Percentiles rank a stretch among this genome's conserved stretches.
These are phyloP conservation scores for Leptopilina boulardi DNA, from an alignment of 1,140 invertebrate genomes.

Conservation along the genomic window DNA sequence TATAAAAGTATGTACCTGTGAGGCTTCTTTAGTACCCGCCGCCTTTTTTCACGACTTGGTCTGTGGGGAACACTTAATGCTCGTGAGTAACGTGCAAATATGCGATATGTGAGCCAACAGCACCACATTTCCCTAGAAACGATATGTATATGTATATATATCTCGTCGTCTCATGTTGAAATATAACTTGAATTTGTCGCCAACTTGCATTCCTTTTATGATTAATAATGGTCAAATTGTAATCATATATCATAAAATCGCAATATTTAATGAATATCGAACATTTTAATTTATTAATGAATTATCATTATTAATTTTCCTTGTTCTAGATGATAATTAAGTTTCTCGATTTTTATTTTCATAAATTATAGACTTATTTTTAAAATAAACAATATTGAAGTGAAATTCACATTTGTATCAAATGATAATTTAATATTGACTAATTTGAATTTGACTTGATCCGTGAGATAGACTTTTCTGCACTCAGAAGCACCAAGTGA, in stretches of 20 bases:
- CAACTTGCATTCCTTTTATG: not conserved
- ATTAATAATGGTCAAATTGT: not conserved
- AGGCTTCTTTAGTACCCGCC: not conserved
- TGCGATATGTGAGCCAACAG: constrained; percentile 2
- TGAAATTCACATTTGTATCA: too few relatives aligned
- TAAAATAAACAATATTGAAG: too few relatives aligned
- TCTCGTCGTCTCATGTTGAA: not conserved
- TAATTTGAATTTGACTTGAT: too few relatives aligned
- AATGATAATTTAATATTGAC: too few relatives aligned
- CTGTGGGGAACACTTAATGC: constrained; percentile 8
- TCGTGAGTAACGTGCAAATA: constrained; percentile 23
- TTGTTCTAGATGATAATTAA: too few relatives aligned
- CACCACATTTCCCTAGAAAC: not conserved
- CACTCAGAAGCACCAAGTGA: not conserved
- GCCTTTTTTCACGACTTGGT: not conserved
- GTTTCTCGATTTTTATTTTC: too few relatives aligned
- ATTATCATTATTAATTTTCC: too few relatives aligned
- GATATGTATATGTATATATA: constrained; percentile 7
- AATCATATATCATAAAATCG: too few relatives aligned
- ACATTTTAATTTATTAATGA: too few relatives aligned
- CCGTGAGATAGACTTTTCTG: not conserved
- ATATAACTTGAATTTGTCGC: constrained; percentile 20
- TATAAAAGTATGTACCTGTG: not conserved
- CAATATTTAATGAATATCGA: too few relatives aligned
- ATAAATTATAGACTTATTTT: too few relatives aligned